Base-by-base conservation (phyloP, 2,888 invertebrate species). In the Metalampra italica region DNA sequence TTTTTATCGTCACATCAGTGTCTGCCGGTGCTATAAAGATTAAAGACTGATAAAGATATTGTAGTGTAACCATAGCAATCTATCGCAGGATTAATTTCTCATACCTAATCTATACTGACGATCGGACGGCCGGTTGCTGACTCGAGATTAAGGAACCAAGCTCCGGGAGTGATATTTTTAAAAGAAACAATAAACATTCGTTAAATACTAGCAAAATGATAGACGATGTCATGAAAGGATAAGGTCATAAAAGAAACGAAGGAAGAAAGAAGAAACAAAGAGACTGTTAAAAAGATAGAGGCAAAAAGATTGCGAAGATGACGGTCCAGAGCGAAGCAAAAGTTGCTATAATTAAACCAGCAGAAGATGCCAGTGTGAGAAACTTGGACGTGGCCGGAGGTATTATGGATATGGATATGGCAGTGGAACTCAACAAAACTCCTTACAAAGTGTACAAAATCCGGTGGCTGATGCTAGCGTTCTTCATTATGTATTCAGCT, bases 401-500 rank as follows among this genome's bases (percentile, higher is more conserved):
- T 7, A 29, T 29, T 1, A 15, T 15, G 15, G 39, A 39, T 9
- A n/a, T n/a, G n/a, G 39, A n/a, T 1, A 11, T 42, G n/a, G 9
- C 41, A 7, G 9, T 29, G 9, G 22, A 29, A n/a, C 13, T 37
- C 2, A n/a, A 13, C 38, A 45, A 22, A 7, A 51, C 47, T 0
- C 41, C 38, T 43, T 92, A 92, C 63, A 90, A 90, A 73, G 92
- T 94, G 29, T 94, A 93, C 77, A 91, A 79, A 56, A 83, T 91
- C 49, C 90, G 98, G 76, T 98, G 96, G 96, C 63, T 95, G 30
- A 94, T 97, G 59, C 83, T 98, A 46, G 82, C 85, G 5, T 90
- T 98, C 50, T 99, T 98, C 80, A 94, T 96, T 29, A 62, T 95
- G 38, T 97, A 95, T 73, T 98, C 98, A 0, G 94, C 97, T 45